Evolutionary conservation across 2,113 vertebrate genomes (phyloP).

Genomic region (Trichomycterus rosablanca): DNA sequence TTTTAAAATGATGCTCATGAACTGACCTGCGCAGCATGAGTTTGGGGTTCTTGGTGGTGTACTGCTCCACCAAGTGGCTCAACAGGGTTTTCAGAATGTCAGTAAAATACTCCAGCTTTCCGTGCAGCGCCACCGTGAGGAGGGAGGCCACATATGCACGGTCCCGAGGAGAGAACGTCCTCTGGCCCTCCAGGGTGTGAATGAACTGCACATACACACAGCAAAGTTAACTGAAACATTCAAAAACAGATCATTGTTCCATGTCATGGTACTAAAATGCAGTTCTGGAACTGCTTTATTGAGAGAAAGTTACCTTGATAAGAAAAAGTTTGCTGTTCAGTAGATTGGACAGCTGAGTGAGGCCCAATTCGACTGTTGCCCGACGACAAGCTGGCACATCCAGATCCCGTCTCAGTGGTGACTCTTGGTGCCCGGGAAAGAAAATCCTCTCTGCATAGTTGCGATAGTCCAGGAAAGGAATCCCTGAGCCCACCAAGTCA

Average conservation of each 20-base stretch:
- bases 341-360: slow-evolving; percentile 93
- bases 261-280: no score
- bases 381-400: slow-evolving; percentile 89
- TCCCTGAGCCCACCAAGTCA: slow-evolving; percentile 90
- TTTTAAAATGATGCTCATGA: background rate
- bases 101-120: slow-evolving; percentile 95
- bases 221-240: no score
- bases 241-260: no score
- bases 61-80: slow-evolving; percentile 92
- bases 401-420: slow-evolving; percentile 84
- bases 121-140: slow-evolving; percentile 88
- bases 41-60: slow-evolving; percentile 96
- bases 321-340: slow-evolving; percentile 99
- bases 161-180: slow-evolving; percentile 90
- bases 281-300: no score
- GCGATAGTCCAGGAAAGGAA: slow-evolving; percentile 94
- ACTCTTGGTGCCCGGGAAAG: slow-evolving; percentile 92
- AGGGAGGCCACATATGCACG: slow-evolving; percentile 90
- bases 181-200: slow-evolving; percentile 93
- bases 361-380: slow-evolving; percentile 91
- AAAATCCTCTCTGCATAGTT: slow-evolving; percentile 94
- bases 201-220: no score
- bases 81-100: slow-evolving; percentile 95
- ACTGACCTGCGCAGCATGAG: slow-evolving; percentile 90
- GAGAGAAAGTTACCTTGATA: slow-evolving; percentile 90